A percentile compares a stretch with the other conserved stretches of the same genome.
phyloP scores from a whole-genome alignment of 2,888 invertebrate genomes.

The Ophion obscuratus region DNA sequence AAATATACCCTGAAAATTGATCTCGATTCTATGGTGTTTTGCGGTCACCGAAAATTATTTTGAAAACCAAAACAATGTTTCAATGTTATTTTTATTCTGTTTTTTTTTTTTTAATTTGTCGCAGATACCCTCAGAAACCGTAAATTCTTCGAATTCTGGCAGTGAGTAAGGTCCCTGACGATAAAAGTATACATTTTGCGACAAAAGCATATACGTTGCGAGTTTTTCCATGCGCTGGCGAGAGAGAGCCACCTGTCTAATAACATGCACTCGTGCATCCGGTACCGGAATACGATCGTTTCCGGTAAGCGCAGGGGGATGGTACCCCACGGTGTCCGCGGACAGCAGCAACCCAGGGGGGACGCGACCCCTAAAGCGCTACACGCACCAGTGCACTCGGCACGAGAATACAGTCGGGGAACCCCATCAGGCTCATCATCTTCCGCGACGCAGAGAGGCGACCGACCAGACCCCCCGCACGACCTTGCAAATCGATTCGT shows the following conservation, averaged over 20 bases:
- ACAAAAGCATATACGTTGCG: slow-evolving; percentile 3
- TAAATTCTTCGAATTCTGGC: not conserved
- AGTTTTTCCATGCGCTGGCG: slow-evolving; percentile 36
- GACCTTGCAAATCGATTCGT: slow-evolving; percentile 75
- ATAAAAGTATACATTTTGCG: slow-evolving; percentile 35
- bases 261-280: slow-evolving; percentile 79
- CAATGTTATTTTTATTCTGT: not conserved
- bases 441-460: slow-evolving; percentile 51
- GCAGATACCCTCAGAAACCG: not conserved
- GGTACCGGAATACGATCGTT: slow-evolving; percentile 75
- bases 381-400: slow-evolving; percentile 74
- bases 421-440: slow-evolving; percentile 64
- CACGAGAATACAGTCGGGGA: slow-evolving; percentile 37
- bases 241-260: slow-evolving; percentile 80
- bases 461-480: slow-evolving; percentile 38
- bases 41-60: no score
- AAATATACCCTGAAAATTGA: no score
- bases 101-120: not conserved
- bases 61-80: no score
- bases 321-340: slow-evolving; percentile 77
- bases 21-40: no score
- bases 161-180: not conserved
- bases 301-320: slow-evolving; percentile 79
- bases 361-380: slow-evolving; percentile 72
- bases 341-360: slow-evolving; percentile 52